Evolutionary conservation across 2,113 vertebrate species (phyloP), one percentile per base, ranked within the genome.

Genomic region (Malaclemys terrapin): DNA sequence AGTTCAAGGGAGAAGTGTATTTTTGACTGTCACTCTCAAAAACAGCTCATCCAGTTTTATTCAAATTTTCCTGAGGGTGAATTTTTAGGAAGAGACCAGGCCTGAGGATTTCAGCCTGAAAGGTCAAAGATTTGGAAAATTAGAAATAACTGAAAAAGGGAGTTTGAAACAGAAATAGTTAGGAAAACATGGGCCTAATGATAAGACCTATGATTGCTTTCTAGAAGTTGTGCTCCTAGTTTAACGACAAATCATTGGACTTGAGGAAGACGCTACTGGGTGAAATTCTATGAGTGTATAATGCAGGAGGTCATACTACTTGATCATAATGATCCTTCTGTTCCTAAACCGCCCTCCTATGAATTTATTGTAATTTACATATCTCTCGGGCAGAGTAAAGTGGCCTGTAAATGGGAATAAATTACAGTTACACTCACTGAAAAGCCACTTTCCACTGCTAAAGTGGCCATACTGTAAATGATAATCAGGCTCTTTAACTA

Each of bases 371-470:
- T 80, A 49, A 89, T 87, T 75, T 88, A 20, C 72, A 56, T 72
- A 94, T 52, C 78, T 27, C 52, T 93, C 82, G 78, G 81, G 62
- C 52, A 92, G 38, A 62, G 25, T 72, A 92, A 96, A 95, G 78
- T 90, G 45, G 29, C 81, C 91, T 95, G 90, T 93, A 93, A 92
- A 22, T 93, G 56, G 78, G 56, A 80, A 94, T 92, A 96, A 96
- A 97, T 97, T 91, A 82, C 57, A 89, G 75, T 95, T 95, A 82
- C 29, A 89, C 5, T 90, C 81, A 92, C 62, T 94, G 90, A 95
- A 94, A 96, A 75, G 80, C 56, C 22, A 35, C 5, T 96, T 96
- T 72, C 84, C 80, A 49, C 80, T 95, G 56, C 25, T 85, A 92
- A 86, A 96, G 91, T 83, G 62, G 25, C 29, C 80, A 22, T 62